A percentile compares a stretch with the other conserved stretches of the same genome.
Conservation (phyloP, 2,797 vertebrate species). For the Cephalopachus bancanus region DNA sequence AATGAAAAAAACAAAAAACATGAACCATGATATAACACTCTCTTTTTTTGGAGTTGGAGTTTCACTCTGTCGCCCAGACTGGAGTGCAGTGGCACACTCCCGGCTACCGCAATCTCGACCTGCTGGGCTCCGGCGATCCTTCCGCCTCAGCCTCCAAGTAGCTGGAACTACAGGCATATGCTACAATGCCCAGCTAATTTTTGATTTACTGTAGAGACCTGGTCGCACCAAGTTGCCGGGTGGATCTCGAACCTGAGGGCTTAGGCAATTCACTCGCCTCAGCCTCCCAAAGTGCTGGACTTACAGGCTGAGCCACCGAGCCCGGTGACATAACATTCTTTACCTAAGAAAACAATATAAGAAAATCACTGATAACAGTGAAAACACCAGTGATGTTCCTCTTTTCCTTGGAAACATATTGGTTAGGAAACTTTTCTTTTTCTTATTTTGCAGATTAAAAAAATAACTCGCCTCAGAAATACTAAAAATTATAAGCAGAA, state of each 20-base stretch:
- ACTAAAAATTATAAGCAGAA: neutral
- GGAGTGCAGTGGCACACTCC: neutral
- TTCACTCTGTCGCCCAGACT: neutral
- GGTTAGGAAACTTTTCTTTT: neutral
- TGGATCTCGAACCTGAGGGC: neutral
- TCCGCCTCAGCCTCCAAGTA: neutral
- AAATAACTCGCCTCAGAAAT: neutral
- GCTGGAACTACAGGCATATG: neutral
- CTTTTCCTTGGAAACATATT: neutral
- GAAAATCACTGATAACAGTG: neutral
- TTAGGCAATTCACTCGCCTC: neutral
- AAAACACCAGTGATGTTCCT: neutral
- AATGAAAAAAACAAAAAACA: neutral
- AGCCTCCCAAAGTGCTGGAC: neutral
- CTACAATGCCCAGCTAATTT: neutral
- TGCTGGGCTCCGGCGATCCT: neutral
- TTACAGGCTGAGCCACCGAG: too few species aligned
- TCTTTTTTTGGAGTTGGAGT: neutral
- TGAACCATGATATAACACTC: neutral
- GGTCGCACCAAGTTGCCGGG: neutral
- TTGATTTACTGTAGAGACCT: neutral
- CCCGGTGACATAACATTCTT: neutral
- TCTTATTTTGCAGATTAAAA: conserved; percentile 14
- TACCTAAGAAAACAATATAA: neutral
- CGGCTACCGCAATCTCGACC: neutral